A percentile compares a stretch with the other conserved stretches of the same genome.
Evolutionary conservation across 2,113 vertebrate species (phyloP).

Genomic region (Syngnathus typhle): DNA sequence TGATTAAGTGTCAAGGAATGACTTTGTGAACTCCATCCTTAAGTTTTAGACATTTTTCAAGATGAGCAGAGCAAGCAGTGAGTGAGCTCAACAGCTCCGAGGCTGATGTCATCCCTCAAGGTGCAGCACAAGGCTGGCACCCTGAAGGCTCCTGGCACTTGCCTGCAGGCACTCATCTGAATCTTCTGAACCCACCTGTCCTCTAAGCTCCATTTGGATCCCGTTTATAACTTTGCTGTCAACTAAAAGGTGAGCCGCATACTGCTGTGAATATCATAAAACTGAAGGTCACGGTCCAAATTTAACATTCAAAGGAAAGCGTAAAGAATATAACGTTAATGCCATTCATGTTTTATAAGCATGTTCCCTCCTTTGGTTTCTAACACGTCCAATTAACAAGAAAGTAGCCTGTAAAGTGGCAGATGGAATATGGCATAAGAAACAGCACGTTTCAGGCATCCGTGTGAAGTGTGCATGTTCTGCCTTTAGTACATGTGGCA

Average conservation of each 20-base stretch:
- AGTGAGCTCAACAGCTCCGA: not conserved
- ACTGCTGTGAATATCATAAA: not conserved
- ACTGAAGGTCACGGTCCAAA: not conserved
- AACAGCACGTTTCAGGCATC: not conserved
- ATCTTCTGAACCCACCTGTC: conserved; percentile 11
- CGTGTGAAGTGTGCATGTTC: not conserved
- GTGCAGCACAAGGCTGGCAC: conserved; percentile 10
- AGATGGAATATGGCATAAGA: not conserved
- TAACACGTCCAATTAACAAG: not conserved
- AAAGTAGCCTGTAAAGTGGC: not conserved
- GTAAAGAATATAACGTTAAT: not conserved
- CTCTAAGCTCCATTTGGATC: not conserved
- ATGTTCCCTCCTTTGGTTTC: not conserved
- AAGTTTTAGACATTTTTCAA: not conserved
- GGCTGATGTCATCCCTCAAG: conserved; percentile 2
- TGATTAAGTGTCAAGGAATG: not conserved
- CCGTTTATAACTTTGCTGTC: not conserved
- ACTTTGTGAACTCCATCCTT: not conserved
- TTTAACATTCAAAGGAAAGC: not conserved
- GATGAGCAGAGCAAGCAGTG: not conserved
- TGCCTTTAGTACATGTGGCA: not conserved
- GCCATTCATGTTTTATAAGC: not conserved
- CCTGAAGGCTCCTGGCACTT: not conserved
- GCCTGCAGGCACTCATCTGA: conserved; percentile 11
- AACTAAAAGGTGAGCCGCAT: not conserved